Conservation (phyloP, 2,797 vertebrate genomes). For the Selene dorsalis region DNA sequence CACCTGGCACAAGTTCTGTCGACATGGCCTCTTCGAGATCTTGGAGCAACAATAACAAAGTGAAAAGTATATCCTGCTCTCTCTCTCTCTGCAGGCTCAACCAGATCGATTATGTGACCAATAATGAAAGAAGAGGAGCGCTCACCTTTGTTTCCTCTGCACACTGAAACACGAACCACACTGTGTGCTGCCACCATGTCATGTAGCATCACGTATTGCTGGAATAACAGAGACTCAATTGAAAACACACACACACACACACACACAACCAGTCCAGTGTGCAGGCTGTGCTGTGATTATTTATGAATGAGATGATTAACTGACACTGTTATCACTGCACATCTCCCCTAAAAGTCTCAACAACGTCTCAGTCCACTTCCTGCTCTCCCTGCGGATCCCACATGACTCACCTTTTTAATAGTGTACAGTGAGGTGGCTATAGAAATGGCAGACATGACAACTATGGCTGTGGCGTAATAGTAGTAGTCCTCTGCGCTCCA, state of each 20-base stretch:
- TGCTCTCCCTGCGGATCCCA: background rate
- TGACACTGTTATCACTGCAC: background rate
- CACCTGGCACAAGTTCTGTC: conserved; percentile 95
- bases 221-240: conserved; percentile 51
- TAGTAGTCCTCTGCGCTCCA: conserved; percentile 94
- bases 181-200: conserved; percentile 96
- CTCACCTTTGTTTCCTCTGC: conserved; percentile 88
- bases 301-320: background rate
- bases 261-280: background rate
- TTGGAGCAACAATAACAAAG: conserved; percentile 48
- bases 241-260: conserved; percentile 10
- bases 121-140: background rate
- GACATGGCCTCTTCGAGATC: conserved; percentile 94
- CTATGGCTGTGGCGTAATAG: conserved; percentile 94
- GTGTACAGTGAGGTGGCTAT: conserved; percentile 95
- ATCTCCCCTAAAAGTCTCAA: background rate
- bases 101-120: too few relatives aligned
- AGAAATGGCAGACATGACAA: conserved; percentile 95
- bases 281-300: background rate
- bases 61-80: background rate
- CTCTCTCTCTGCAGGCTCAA: too few relatives aligned
- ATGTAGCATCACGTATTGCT: conserved; percentile 96
- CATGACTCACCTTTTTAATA: conserved; percentile 91
- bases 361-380: background rate
- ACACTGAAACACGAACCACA: conserved; percentile 90